These are phyloP conservation scores for Pharmacophagus antenor DNA, from an alignment of 2,888 invertebrate species.

Conservation along the genomic window DNA sequence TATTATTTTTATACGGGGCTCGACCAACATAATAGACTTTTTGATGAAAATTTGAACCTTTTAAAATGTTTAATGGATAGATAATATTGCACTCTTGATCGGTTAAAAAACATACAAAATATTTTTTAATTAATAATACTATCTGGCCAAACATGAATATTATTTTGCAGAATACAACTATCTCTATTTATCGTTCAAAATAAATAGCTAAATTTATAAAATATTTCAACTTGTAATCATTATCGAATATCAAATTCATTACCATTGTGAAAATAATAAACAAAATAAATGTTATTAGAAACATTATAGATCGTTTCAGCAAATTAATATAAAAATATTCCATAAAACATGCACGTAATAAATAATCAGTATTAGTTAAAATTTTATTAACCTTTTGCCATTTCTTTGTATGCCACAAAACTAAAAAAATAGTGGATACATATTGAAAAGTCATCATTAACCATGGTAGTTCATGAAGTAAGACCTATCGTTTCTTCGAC, in stretches of 20 bases:
- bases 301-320: not conserved
- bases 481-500: slow-evolving; percentile 1
- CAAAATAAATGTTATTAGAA: not conserved
- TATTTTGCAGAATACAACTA: slow-evolving; percentile 9
- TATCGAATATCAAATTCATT: not conserved
- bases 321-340: slow-evolving; percentile 13
- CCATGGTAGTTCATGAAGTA: slow-evolving; percentile 42
- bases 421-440: slow-evolving; percentile 39
- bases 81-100: slow-evolving; percentile 38
- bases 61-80: not conserved
- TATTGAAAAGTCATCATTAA: slow-evolving; percentile 46
- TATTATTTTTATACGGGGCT: slow-evolving; percentile 42
- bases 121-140: slow-evolving; percentile 47
- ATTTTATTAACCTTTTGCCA: slow-evolving; percentile 43
- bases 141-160: slow-evolving; percentile 35
- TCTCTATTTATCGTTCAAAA: slow-evolving; percentile 17
- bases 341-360: slow-evolving; percentile 1
- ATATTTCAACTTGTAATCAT: not conserved
- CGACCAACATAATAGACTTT: slow-evolving; percentile 46
- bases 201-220: slow-evolving; percentile 5
- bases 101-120: slow-evolving; percentile 48
- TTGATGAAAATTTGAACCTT: slow-evolving; percentile 35
- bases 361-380: slow-evolving; percentile 43
- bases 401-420: slow-evolving; percentile 39
- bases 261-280: not conserved